Conservation (phyloP, 2,113 vertebrate genomes). For the Bucco capensis region DNA sequence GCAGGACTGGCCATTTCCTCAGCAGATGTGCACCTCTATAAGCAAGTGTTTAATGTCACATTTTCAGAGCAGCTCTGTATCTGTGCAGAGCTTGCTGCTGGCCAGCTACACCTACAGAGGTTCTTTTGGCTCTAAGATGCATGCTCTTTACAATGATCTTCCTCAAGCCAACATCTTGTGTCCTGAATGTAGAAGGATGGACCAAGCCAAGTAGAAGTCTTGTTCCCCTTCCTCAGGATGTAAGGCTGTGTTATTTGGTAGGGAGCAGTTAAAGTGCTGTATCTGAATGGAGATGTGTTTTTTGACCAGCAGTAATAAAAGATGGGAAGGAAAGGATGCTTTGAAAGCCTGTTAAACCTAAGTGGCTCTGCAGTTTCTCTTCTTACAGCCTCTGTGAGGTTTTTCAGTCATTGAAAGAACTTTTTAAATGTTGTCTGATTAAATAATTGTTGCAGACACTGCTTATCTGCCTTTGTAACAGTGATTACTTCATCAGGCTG, state of each 20-base stretch:
- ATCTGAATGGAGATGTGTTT: not conserved
- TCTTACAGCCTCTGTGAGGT: not conserved
- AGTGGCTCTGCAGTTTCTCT: not conserved
- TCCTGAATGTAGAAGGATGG: not conserved
- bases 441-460: not conserved
- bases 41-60: not conserved
- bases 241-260: not conserved
- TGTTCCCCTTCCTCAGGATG: not conserved
- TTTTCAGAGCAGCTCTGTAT: not conserved
- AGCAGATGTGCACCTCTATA: fast-evolving
- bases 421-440: not conserved
- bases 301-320: not conserved
- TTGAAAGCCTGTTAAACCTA: not conserved
- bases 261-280: not conserved
- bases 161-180: not conserved
- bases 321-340: not conserved
- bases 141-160: not conserved
- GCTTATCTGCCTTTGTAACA: not conserved
- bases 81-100: not conserved
- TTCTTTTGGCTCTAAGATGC: not conserved
- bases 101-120: not conserved
- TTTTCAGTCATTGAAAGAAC: not conserved
- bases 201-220: not conserved
- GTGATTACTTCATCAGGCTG: not conserved
- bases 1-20: not conserved